Base-by-base conservation (phyloP, 2,888 invertebrate species). In the Nemotelus pantherinus region DNA sequence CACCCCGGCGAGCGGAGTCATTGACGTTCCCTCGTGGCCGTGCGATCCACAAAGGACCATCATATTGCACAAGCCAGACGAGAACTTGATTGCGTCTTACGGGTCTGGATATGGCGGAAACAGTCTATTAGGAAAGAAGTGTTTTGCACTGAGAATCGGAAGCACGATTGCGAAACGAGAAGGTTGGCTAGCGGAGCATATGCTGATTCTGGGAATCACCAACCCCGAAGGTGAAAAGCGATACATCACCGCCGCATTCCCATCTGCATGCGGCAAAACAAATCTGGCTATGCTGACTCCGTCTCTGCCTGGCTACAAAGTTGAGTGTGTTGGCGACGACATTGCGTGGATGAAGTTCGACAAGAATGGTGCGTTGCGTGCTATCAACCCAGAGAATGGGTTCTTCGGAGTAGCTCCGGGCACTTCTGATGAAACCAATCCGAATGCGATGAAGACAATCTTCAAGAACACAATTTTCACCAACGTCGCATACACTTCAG, bases 291-390 rank as follows among this genome's bases (percentile, higher is more conserved):
- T 99, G 99, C 92, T 99, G 93, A 94, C 93, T 10, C 97, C 99
- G 0, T 90, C 94, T 0, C 88, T 99, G 48, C 95, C 97, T 0
- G 98, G 98, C 10, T 96, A 95, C 88, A 95, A 95, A 84, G 87
- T 96, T 71, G 95, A 96, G 85, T 96, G 96, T 84, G 98, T 97
- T 0, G 98, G 98, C 0, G 99, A 99, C 85, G 99, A 99, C 84
- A 99, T 99, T 82, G 98, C 98, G 0, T 99, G 99, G 99, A 97
- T 98, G 96, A 93, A 93, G 85, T 97, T 97, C 84, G 96, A 97
- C 81, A 88, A 89, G n/a, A 89, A 94, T 48, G 99, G 99, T 0
- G 92, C 92, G 57, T 89, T 99, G 71, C 90, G 98, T 78, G 99
- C 98, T 3, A 99, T 99, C 82, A 99, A 99, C 86, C 98, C 99